Percentiles rank a stretch among this genome's conserved stretches.
Conservation (phyloP, 2,797 vertebrate species). For the Sebastes baramenuke region DNA sequence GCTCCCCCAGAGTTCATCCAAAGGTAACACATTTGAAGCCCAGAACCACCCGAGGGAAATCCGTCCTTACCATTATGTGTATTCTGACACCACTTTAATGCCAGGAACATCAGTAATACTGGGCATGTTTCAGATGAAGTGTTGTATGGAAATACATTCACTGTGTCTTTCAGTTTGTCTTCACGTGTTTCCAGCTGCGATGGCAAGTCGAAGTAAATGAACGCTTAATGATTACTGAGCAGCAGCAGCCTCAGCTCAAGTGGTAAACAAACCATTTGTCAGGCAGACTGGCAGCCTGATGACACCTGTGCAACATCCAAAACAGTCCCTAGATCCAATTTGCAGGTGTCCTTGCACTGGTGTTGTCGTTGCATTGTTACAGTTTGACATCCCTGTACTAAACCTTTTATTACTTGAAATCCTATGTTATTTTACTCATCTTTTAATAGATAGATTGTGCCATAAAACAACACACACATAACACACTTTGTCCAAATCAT, state of each 20-base stretch:
- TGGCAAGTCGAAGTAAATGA: conserved; percentile 60
- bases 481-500: background rate
- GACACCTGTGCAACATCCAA: conserved; percentile 55
- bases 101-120: conserved; percentile 17
- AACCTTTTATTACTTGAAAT: background rate
- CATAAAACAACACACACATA: background rate
- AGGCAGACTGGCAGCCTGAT: conserved; percentile 45
- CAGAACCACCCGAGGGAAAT: conserved; percentile 64
- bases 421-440: background rate
- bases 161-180: conserved; percentile 40
- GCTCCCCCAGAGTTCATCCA: conserved; percentile 73
- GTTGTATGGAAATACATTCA: conserved; percentile 49
- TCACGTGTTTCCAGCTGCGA: conserved; percentile 43
- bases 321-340: conserved; percentile 52
- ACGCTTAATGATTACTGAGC: conserved; percentile 59
- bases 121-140: conserved; percentile 25
- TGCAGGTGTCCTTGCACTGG: conserved; percentile 32
- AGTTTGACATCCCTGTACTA: background rate
- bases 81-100: conserved; percentile 68
- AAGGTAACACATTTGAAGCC: conserved; percentile 77
- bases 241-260: conserved; percentile 33
- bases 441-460: background rate
- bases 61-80: conserved; percentile 43
- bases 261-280: conserved; percentile 74
- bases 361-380: conserved; percentile 13